A percentile compares a stretch with the other conserved stretches of the same genome.
Conservation (phyloP, 2,113 vertebrate species). For the Sphaerodactylus townsendi region DNA sequence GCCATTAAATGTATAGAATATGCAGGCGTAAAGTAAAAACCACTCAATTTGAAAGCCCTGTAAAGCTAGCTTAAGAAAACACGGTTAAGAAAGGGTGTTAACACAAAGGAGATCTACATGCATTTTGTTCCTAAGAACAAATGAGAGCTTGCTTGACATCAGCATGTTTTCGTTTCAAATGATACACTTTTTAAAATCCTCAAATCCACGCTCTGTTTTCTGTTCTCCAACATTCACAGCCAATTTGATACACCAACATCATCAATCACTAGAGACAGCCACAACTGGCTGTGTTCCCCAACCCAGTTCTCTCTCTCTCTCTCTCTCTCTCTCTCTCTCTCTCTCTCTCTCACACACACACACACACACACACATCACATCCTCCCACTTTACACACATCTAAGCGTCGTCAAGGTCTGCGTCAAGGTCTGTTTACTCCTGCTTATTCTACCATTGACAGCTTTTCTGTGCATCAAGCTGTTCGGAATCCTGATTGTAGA, state of each 20-base stretch:
- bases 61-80: not conserved
- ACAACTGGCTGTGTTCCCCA: conserved; percentile 54
- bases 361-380: not conserved
- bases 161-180: conserved; percentile 56
- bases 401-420: no score
- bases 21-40: not conserved
- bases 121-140: not conserved
- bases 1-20: not conserved
- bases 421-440: conserved; percentile 28
- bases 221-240: conserved; percentile 70
- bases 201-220: conserved; percentile 61
- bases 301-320: conserved; percentile 21
- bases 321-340: no score
- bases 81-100: not conserved
- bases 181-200: conserved; percentile 48
- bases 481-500: conserved; percentile 26
- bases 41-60: not conserved
- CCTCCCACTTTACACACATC: conserved; percentile 21
- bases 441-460: conserved; percentile 6
- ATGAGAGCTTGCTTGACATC: conserved; percentile 58
- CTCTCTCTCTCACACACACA: no score
- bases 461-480: conserved; percentile 26
- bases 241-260: conserved; percentile 78
- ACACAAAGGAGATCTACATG: not conserved
- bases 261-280: conserved; percentile 75